phyloP scores from a whole-genome alignment of 2,113 vertebrate genomes.

The Platichthys flesus region DNA sequence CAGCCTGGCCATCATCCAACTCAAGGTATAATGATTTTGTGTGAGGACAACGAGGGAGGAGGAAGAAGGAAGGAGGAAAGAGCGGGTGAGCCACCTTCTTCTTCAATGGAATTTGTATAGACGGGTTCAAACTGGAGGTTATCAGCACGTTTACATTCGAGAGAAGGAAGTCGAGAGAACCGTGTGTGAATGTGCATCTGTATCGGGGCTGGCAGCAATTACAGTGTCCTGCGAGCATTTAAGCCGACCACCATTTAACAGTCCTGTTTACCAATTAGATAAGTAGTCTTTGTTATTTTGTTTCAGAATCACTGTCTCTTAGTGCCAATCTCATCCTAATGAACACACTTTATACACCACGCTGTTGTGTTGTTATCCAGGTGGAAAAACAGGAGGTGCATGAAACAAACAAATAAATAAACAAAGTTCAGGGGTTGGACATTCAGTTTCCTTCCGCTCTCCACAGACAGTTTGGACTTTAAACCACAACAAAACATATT shows the following conservation, averaged over 20 bases:
- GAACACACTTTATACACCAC: background rate
- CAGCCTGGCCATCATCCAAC: too few species aligned
- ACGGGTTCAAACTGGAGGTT: conserved; percentile 70
- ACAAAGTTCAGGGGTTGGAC: conserved; percentile 45
- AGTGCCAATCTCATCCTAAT: conserved; percentile 67
- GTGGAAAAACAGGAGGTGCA: background rate
- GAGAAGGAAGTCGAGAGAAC: conserved; percentile 51
- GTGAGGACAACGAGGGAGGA: too few species aligned
- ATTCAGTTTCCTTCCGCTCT: conserved; percentile 31
- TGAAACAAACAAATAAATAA: conserved; percentile 2
- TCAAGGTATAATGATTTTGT: too few species aligned
- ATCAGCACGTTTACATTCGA: conserved; percentile 72
- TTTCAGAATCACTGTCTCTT: conserved; percentile 81
- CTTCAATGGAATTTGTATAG: conserved; percentile 73
- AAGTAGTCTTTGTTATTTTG: conserved; percentile 83
- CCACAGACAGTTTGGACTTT: conserved; percentile 7
- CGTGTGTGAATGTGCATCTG: conserved; percentile 50
- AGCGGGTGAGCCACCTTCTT: conserved; percentile 23
- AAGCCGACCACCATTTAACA: conserved; percentile 83
- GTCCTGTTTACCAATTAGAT: conserved; percentile 87
- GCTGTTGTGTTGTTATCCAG: background rate
- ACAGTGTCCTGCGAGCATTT: conserved; percentile 84
- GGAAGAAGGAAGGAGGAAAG: background rate
- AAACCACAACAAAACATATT: conserved; percentile 18
- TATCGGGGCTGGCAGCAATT: conserved; percentile 84